A percentile compares a stretch with the other conserved stretches of the same genome.
phyloP scores from a whole-genome alignment of 2,113 vertebrate genomes.

The Cyprinodon variegatus region DNA sequence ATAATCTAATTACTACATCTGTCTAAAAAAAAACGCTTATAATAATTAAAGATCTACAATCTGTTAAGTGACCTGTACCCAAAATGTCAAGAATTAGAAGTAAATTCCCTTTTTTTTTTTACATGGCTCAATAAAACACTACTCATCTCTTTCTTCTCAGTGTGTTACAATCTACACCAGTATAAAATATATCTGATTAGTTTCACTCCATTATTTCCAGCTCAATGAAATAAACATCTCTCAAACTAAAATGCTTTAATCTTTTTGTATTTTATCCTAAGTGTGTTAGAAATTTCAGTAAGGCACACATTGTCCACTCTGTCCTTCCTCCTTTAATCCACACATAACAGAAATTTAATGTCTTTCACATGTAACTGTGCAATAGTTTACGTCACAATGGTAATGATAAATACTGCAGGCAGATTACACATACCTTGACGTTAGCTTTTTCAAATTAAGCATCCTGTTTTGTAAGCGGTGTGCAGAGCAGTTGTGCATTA shows the following conservation, averaged over 20 bases:
- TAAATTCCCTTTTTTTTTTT: neutral
- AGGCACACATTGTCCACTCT: constrained; percentile 63
- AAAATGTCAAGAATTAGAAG: neutral
- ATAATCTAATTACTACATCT: neutral
- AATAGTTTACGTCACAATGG: constrained; percentile 38
- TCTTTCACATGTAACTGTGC: constrained; percentile 13
- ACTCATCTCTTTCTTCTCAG: neutral
- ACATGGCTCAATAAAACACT: neutral
- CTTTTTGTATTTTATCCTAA: constrained; percentile 44
- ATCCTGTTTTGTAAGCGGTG: constrained; percentile 38
- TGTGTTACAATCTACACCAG: neutral
- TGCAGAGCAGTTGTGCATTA: constrained; percentile 28
- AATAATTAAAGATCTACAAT: neutral
- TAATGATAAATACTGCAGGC: constrained; percentile 43
- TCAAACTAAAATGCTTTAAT: constrained; percentile 10
- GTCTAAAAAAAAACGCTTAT: neutral
- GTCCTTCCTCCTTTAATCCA: constrained; percentile 1
- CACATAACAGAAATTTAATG: constrained; percentile 14
- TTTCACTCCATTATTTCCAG: neutral
- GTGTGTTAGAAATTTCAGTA: constrained; percentile 62
- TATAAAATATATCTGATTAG: neutral
- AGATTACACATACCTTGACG: constrained; percentile 30
- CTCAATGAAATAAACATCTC: constrained; percentile 16
- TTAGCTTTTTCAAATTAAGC: constrained; percentile 46
- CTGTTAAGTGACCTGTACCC: neutral